Evolutionary conservation across 2,888 invertebrate species (phyloP).

Genomic region (Ochropleura plecta): DNA sequence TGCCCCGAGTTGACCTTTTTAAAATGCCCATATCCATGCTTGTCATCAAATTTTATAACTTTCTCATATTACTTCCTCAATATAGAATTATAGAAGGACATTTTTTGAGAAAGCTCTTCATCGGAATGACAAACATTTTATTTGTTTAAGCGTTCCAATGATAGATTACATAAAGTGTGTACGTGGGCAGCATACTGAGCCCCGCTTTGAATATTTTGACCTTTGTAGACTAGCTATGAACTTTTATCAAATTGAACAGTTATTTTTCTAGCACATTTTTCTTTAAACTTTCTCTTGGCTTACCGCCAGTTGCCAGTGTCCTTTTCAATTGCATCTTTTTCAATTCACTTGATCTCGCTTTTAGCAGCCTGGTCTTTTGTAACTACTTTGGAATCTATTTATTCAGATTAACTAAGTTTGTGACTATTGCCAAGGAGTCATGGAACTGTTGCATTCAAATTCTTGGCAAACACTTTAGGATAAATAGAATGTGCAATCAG

Average conservation of each 20-base stretch:
- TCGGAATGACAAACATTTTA: slow-evolving; percentile 66
- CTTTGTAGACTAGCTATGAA: slow-evolving; percentile 32
- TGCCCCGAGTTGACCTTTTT: slow-evolving; percentile 11
- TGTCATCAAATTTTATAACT: slow-evolving; percentile 44
- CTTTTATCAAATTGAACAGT: slow-evolving; percentile 13
- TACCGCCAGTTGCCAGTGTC: slow-evolving; percentile 32
- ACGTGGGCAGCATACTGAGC: slow-evolving; percentile 55
- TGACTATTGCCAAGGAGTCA: background rate
- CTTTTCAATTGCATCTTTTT: slow-evolving; percentile 55
- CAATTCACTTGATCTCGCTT: slow-evolving; percentile 37
- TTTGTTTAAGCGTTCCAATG: slow-evolving; percentile 43
- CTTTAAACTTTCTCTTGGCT: slow-evolving; percentile 36
- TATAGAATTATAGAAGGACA: slow-evolving; percentile 61
- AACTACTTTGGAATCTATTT: slow-evolving; percentile 44
- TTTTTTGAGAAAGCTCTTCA: slow-evolving; percentile 63
- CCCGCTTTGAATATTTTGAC: slow-evolving; percentile 36
- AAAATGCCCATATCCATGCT: slow-evolving; percentile 46
- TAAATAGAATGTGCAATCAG: background rate
- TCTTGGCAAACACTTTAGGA: background rate
- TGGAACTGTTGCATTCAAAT: slow-evolving; percentile 14
- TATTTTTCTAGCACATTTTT: slow-evolving; percentile 24
- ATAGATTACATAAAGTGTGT: slow-evolving; percentile 57
- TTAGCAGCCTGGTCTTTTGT: slow-evolving; percentile 36
- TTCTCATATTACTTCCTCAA: slow-evolving; percentile 66
- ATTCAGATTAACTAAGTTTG: slow-evolving; percentile 44